Base-by-base conservation (phyloP, 2,113 vertebrate genomes). In the Chaetodon auriga region DNA sequence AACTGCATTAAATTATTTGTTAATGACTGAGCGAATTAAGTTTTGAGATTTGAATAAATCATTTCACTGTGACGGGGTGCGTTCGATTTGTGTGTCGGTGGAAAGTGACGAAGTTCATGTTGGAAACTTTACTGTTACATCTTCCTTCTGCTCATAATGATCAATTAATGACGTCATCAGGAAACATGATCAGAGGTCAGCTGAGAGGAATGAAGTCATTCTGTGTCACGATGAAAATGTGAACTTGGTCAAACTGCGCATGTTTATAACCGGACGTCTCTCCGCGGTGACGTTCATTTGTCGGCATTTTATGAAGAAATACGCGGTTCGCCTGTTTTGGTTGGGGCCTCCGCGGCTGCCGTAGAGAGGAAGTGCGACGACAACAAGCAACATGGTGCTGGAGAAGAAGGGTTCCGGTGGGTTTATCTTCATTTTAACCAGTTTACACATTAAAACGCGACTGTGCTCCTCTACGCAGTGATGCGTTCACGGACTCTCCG, bases 1-100 rank as follows among this genome's bases (percentile, higher is more conserved):
- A 92, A 95, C 63, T 89, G 90, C 89, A 75, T 93, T 95, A 95
- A 95, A 80, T 95, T 95, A 94, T 95, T 95, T 93, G 71, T 89
- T 90, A 69, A 38, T 76, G 68, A 87, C 79, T 81, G 78, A 88
- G 64, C 73, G 63, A 80, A 90, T 90, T 90, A 92, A 93, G 72
- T 78, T 88, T 87, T 65, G 68, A 75, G 77, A 80, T 80, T 90
- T 86, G 45, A 84, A 77, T 87, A 83, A 77, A 74, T 75, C 43
- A 65, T 46, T 30, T 49, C 41, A 51, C 55, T 62, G 0, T 77
- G n/a, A 64, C 51, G 1, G 18, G 15, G 16, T 45, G 57, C 0
- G 35, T 63, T 25, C 62, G 62, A 18, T 21, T 38, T 19, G 3
- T 48, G 2, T 48, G 46, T 48, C 46, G 1, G 43, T 10, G 43